phyloP scores from a whole-genome alignment of 2,888 invertebrate species.

The Prosapia bicincta region DNA sequence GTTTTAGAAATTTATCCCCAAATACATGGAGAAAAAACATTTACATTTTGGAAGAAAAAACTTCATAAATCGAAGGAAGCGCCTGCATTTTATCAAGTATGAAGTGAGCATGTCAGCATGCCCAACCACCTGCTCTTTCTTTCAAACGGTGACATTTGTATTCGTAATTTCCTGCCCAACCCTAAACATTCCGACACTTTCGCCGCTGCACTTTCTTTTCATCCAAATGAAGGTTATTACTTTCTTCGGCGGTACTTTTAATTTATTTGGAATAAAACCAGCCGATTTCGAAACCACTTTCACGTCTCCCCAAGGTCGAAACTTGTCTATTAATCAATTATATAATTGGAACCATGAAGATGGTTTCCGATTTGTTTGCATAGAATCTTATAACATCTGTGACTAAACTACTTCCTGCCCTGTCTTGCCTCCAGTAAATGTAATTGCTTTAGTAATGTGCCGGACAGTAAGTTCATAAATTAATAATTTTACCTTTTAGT shows the following conservation, averaged over 20 bases:
- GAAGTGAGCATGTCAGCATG: too few species aligned
- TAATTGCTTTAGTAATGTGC: too few species aligned
- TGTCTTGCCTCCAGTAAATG: too few species aligned
- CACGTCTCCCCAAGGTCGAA: neutral
- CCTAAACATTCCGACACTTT: neutral
- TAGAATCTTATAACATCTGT: too few species aligned
- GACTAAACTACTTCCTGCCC: too few species aligned
- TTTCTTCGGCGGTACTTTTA: neutral
- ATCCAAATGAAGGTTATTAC: neutral
- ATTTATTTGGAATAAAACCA: neutral
- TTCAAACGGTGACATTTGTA: neutral
- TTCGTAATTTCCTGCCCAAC: neutral
- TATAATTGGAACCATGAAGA: neutral
- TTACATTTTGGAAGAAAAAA: too few species aligned
- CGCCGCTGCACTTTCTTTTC: neutral
- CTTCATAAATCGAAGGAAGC: too few species aligned
- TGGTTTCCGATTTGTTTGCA: neutral
- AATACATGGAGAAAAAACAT: too few species aligned
- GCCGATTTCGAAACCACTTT: neutral
- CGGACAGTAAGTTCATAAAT: too few species aligned
- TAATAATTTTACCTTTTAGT: too few species aligned
- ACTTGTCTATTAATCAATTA: neutral
- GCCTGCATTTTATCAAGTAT: too few species aligned
- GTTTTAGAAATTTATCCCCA: too few species aligned
- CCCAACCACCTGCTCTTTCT: neutral